Evolutionary conservation across 2,797 vertebrate species (phyloP), one percentile per base, ranked within the genome.

Genomic region (Rhincodon typus): DNA sequence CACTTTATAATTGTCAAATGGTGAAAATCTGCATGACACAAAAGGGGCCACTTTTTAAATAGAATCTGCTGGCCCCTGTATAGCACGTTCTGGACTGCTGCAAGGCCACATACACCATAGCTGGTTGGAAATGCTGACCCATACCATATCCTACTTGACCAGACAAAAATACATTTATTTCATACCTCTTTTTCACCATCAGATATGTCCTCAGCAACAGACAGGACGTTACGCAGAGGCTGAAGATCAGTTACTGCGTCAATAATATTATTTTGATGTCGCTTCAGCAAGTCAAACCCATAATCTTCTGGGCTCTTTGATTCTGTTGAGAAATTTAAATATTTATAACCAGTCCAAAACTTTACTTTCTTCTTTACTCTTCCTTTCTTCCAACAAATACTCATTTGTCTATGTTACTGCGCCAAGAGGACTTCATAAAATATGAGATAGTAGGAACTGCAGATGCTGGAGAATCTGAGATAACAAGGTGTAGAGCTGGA

Each of bases 101-200:
- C 30, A 8, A 0, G 30, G 74, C 13, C 74, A 77, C 30, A 7
- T 13, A 3, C 13, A 15, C 74, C 1, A 7, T 2, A 77, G 74
- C 34, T 77, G n/a, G 34, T 4, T n/a, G 1, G 74, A n/a, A 79
- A 79, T 17, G 27, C 3, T 79, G 34, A 69, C 7, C 19, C n/a
- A 67, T 2, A n/a, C 13, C 53, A 57, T n/a, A 67, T 69, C n/a
- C 67, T 25, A 13, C 2, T 38, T 69, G 42, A 57, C 25, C 27
- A 53, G 27, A 96, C 6, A 93, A 91, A 91, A 91, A 93, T 21
- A 93, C n/a, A 88, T 57, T 88, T 25, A 88, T 57, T 88, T 25
- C 90, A 27, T 96, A 98, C 97, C 97, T 98, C 96, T 97, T 94
- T 97, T 95, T 98, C 97, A 88, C 96, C 96, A 94, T 97, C 96